Evolutionary conservation across 2,113 vertebrate species (phyloP).

Genomic region (Tiliqua scincoides): DNA sequence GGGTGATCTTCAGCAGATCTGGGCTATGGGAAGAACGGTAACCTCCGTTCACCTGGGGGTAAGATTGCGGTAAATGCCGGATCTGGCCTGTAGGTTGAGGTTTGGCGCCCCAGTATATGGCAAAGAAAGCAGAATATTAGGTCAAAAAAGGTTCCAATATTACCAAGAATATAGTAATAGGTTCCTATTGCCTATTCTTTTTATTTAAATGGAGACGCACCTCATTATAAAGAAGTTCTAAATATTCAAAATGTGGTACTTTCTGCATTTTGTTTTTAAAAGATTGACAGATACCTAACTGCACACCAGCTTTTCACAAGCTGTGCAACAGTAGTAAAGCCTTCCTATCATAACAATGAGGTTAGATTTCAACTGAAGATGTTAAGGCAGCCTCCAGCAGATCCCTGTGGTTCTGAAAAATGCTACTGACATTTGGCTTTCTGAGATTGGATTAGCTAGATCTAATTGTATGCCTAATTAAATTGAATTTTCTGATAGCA

Average conservation of each 20-base stretch:
- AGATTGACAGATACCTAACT: not conserved
- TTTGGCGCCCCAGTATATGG: too few species aligned
- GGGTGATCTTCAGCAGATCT: too few species aligned
- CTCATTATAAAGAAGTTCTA: not conserved
- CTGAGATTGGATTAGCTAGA: slow-evolving; percentile 5
- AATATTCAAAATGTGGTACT: not conserved
- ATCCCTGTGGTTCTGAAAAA: slow-evolving; percentile 20
- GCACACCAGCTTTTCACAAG: not conserved
- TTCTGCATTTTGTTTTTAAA: not conserved
- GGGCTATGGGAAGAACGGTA: too few species aligned
- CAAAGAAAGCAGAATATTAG: too few species aligned
- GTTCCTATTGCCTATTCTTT: too few species aligned
- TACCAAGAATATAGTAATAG: too few species aligned
- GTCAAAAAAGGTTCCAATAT: too few species aligned
- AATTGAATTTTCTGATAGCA: not conserved
- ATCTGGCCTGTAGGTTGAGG: too few species aligned
- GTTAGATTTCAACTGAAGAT: slow-evolving; percentile 7
- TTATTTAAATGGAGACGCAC: not conserved
- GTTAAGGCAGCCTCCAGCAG: not conserved
- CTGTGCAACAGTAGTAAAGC: not conserved
- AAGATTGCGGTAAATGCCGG: too few species aligned
- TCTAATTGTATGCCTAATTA: slow-evolving; percentile 19
- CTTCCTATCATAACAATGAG: not conserved
- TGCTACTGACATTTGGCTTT: slow-evolving; percentile 25
- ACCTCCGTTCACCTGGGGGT: too few species aligned